phyloP scores from a whole-genome alignment of 2,113 vertebrate species.

The Sturnira hondurensis region DNA sequence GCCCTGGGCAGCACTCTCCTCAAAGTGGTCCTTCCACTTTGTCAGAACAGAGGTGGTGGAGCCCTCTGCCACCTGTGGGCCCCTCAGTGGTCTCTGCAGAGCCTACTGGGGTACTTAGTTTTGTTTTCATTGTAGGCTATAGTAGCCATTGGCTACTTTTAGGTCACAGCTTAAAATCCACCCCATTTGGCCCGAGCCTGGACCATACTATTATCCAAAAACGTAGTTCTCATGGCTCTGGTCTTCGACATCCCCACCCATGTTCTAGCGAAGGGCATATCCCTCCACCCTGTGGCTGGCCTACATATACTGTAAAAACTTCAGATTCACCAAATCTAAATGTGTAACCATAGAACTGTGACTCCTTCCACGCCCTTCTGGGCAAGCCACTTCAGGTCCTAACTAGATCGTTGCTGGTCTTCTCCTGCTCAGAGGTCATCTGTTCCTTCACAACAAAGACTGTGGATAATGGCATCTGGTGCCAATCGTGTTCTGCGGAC shows the following conservation, averaged over 20 bases:
- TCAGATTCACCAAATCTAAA: neutral
- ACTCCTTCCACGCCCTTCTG: neutral
- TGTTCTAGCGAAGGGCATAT: neutral
- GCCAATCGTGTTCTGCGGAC: neutral
- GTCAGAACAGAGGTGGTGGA: neutral
- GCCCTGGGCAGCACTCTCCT: neutral
- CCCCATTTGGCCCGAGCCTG: neutral
- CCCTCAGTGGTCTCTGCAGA: neutral
- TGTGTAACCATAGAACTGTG: neutral
- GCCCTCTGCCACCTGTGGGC: neutral
- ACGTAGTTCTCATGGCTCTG: neutral
- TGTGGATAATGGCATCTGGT: neutral
- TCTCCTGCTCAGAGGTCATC: neutral
- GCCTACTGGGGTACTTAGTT: neutral
- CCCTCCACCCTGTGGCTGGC: neutral
- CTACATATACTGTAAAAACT: neutral
- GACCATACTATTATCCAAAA: neutral
- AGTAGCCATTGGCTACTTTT: neutral
- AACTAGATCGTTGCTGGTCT: neutral
- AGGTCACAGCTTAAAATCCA: neutral
- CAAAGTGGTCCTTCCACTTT: neutral
- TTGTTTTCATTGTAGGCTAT: neutral
- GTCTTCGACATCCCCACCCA: neutral
- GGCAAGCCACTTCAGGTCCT: neutral
- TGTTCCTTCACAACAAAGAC: neutral